A percentile compares a stretch with the other conserved stretches of the same genome.
Conservation (phyloP, 2,888 invertebrate genomes). For the Sycophila texana region DNA sequence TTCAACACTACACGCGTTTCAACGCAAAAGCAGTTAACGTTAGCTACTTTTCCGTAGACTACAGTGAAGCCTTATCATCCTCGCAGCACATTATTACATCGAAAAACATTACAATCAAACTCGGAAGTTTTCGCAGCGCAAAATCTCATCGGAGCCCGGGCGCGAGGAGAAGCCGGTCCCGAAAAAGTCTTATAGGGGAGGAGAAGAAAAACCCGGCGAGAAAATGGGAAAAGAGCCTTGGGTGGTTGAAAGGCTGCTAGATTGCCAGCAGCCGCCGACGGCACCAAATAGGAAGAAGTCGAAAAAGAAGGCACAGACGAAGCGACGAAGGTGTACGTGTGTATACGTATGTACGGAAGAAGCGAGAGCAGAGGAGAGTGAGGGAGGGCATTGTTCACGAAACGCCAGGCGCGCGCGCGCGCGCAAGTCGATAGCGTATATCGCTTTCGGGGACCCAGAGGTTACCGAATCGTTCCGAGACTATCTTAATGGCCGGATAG, state of each 20-base stretch:
- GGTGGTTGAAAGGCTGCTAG: conserved; percentile 41
- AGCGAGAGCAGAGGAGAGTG: conserved; percentile 54
- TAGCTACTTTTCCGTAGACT: too few species aligned
- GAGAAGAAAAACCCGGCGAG: conserved; percentile 6
- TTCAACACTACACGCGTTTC: too few species aligned
- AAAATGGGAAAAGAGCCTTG: conserved; percentile 45
- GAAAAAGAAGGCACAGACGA: too few species aligned
- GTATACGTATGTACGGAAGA: conserved; percentile 55
- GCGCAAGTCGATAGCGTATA: conserved; percentile 72
- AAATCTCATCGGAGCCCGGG: conserved; percentile 43
- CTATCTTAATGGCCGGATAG: conserved; percentile 76
- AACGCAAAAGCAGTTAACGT: too few species aligned
- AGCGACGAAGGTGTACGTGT: conserved; percentile 23
- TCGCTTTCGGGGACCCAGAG: conserved; percentile 73
- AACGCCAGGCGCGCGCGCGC: conserved; percentile 63
- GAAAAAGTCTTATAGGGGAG: conserved; percentile 7
- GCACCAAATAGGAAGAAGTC: not conserved
- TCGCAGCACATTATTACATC: too few species aligned
- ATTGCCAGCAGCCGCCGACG: conserved; percentile 35
- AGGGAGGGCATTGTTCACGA: conserved; percentile 65
- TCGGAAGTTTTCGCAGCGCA: not conserved
- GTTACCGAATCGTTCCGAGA: conserved; percentile 76
- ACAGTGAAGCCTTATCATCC: too few species aligned
- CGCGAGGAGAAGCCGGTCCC: conserved; percentile 8
- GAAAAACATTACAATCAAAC: conserved; percentile 40